phyloP scores from a whole-genome alignment of 2,888 invertebrate genomes.

The Lingula anatina region DNA sequence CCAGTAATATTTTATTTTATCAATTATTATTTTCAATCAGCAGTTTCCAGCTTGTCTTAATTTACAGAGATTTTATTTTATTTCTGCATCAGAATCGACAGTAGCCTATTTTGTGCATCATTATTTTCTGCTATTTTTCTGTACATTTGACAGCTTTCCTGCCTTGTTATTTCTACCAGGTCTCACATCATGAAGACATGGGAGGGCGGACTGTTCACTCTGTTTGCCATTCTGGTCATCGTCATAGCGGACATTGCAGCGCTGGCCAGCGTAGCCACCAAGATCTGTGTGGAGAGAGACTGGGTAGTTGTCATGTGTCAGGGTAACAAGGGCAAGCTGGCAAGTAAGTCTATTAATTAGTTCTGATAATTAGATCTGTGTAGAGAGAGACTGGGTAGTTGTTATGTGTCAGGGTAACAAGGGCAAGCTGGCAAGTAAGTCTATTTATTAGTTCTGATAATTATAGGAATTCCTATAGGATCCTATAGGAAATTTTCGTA shows the following conservation, averaged over 20 bases:
- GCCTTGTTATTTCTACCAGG: no score
- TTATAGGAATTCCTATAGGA: no score
- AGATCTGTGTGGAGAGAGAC: slow-evolving; percentile 52
- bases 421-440: slow-evolving; percentile 47
- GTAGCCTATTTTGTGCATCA: no score
- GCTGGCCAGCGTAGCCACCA: slow-evolving; percentile 47
- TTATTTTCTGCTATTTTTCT: no score
- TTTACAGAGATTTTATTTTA: neutral
- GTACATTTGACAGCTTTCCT: no score
- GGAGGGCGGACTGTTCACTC: slow-evolving; percentile 16
- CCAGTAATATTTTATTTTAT: neutral
- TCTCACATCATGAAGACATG: neutral
- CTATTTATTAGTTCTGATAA: no score
- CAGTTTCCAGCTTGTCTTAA: neutral
- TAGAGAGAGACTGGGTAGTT: slow-evolving; percentile 55
- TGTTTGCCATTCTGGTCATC: slow-evolving; percentile 40
- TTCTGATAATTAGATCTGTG: slow-evolving; percentile 45
- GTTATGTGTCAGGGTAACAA: slow-evolving; percentile 43
- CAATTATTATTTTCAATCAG: neutral
- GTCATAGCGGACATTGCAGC: slow-evolving; percentile 49
- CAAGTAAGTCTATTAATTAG: slow-evolving; percentile 50
- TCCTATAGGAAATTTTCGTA: no score
- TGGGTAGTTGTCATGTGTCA: slow-evolving; percentile 55
- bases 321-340: slow-evolving; percentile 45
- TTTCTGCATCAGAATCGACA: no score